These are phyloP conservation scores for Ectemnius cavifrons DNA, from an alignment of 2,888 invertebrate species.

Conservation along the genomic window DNA sequence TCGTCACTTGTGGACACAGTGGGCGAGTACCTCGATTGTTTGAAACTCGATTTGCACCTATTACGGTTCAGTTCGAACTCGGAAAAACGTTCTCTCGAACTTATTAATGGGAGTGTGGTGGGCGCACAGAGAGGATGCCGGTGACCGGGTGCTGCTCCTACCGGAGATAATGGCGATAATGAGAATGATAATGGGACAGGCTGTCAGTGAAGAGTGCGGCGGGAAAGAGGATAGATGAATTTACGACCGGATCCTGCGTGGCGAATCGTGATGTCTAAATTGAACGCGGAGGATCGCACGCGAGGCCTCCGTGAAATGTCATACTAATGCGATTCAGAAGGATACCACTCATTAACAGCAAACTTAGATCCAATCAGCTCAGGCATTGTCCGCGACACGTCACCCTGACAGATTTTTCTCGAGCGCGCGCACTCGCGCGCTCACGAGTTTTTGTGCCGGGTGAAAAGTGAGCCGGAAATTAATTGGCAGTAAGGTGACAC, in stretches of 20 bases:
- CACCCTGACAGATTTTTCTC: too few species aligned
- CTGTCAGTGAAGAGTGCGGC: slow-evolving; percentile 12
- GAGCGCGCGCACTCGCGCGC: too few species aligned
- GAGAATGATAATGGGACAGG: not conserved
- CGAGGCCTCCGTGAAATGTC: not conserved
- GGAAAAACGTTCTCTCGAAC: not conserved
- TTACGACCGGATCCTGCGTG: slow-evolving; percentile 20
- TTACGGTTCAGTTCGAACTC: not conserved
- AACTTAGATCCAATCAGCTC: too few species aligned
- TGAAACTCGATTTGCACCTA: not conserved
- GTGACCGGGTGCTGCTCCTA: too few species aligned
- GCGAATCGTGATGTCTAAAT: slow-evolving; percentile 9
- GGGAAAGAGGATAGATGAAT: slow-evolving; percentile 16
- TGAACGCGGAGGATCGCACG: slow-evolving; percentile 8
- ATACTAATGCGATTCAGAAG: too few species aligned
- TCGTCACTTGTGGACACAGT: not conserved
- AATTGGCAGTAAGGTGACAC: slow-evolving; percentile 20
- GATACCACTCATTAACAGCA: too few species aligned
- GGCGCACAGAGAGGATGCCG: too few species aligned
- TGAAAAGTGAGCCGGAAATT: slow-evolving; percentile 10
- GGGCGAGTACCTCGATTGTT: not conserved
- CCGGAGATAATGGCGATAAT: slow-evolving; percentile 21
- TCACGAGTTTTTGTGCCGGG: too few species aligned
- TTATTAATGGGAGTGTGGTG: too few species aligned
- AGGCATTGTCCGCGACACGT: too few species aligned